phyloP scores from a whole-genome alignment of 2,113 vertebrate genomes.

The Quiscalus mexicanus region DNA sequence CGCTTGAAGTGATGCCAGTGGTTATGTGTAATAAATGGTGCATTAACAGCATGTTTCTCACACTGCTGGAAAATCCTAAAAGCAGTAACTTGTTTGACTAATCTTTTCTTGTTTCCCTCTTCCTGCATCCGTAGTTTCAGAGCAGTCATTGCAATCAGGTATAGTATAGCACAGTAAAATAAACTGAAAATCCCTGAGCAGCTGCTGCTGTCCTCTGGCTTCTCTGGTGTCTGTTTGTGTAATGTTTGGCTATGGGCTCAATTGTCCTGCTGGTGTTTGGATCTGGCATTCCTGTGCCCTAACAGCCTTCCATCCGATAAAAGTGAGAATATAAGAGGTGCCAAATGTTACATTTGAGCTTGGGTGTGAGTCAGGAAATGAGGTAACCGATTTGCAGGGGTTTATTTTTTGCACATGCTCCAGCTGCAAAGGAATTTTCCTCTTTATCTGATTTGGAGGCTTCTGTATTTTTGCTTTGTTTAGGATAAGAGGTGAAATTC shows the following conservation, averaged over 20 bases:
- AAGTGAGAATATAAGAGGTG: neutral
- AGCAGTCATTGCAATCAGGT: constrained; percentile 99
- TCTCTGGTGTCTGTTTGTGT: neutral
- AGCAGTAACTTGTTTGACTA: neutral
- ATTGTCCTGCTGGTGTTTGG: neutral
- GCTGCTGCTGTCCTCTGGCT: neutral
- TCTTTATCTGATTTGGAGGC: neutral
- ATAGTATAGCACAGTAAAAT: constrained; percentile 70
- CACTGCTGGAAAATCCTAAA: neutral
- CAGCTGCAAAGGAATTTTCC: neutral
- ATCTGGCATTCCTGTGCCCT: neutral
- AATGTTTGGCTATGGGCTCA: neutral
- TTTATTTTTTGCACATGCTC: neutral
- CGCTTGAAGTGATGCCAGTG: neutral
- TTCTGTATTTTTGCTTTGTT: neutral
- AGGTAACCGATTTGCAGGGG: neutral
- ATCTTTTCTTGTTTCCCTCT: constrained; percentile 76
- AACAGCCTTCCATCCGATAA: neutral
- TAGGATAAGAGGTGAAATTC: neutral
- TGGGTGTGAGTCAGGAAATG: neutral
- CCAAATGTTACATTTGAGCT: neutral
- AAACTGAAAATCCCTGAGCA: neutral
- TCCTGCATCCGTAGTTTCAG: constrained; percentile 91
- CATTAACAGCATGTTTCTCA: neutral
- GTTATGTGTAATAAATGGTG: neutral